Evolutionary conservation across 2,113 vertebrate species (phyloP).

Genomic region (Thymallus thymallus): DNA sequence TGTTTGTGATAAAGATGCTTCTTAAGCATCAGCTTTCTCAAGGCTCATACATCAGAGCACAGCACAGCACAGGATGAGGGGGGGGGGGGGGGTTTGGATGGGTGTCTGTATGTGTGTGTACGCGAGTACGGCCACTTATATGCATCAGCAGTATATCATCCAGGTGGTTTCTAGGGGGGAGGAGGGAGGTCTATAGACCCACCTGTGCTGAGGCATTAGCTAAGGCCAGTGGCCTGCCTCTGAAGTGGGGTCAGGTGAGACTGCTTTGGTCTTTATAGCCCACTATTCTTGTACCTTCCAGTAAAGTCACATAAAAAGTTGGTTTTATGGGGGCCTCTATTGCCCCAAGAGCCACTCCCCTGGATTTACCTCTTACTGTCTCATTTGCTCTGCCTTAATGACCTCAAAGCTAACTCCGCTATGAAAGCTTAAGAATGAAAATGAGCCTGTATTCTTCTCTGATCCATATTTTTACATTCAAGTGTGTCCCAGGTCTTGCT

Average conservation of each 20-base stretch:
- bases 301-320: constrained; percentile 19
- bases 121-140: background rate
- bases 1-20: constrained; percentile 57
- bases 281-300: constrained; percentile 32
- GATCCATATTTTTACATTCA: constrained; percentile 7
- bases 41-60: background rate
- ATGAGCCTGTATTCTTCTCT: constrained; percentile 36
- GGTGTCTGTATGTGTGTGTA: background rate
- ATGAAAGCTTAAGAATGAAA: constrained; percentile 24
- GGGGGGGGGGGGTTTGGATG: background rate
- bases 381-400: constrained; percentile 23
- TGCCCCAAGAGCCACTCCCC: constrained; percentile 31
- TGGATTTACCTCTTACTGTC: constrained; percentile 26
- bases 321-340: constrained; percentile 40
- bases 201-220: constrained; percentile 8
- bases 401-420: constrained; percentile 33
- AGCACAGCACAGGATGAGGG: background rate
- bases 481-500: background rate
- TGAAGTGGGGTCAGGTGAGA: constrained; percentile 21
- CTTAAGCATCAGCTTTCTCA: constrained; percentile 17
- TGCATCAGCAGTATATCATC: background rate
- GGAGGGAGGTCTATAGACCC: background rate
- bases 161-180: constrained; percentile 1
- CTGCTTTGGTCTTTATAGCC: constrained; percentile 30
- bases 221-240: background rate